Base-by-base conservation (phyloP, 1,140 invertebrate species). In the Tribolium castaneum region DNA sequence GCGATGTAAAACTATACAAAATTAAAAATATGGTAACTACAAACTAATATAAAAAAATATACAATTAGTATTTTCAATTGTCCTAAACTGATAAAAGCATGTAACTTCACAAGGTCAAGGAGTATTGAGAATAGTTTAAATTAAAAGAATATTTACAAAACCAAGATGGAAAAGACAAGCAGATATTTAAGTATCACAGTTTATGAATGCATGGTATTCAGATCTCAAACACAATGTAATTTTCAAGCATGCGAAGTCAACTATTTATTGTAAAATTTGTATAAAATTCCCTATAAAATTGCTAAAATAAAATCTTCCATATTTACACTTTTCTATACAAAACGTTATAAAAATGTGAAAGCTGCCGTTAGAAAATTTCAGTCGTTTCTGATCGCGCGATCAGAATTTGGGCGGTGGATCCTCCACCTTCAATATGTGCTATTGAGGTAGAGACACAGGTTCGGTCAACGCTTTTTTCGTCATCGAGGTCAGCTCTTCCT, bases 401-500 rank as follows among this genome's bases (percentile, higher is more conserved):
- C 14, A 73, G 54, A 51, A 73, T 34, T 54, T 73, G 10, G 49
- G 14, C 34, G 71, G 71, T 54, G 71, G 49, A 54, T 73, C 71
- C 71, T 54, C 71, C 71, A 73, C 52, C 52, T 54, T 73, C 30
- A 34, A 12, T 14, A 30, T 35, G 10, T 66, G 50, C 16, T 72
- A 72, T 72, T 72, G 70, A 72, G 59, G 59, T 66, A 66, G 10
- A 35, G 59, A 12, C n/a, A 66, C 75, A 9, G 75, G 34, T 80
- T 87, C 86, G 6, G 82, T 80, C 80, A 82, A 83, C 6, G 83
- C 75, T 66, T 86, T 87, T 10, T 76, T 80, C 16, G 85, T 84
- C 72, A 88, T 86, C 5, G 87, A 83, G 22, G 84, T 84, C 25
- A 88, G 66, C 81, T 88, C 87, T 78, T 88, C 88, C 75, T 84